Percentiles rank a stretch among this genome's conserved stretches.
Conservation (phyloP, 1,140 invertebrate genomes). For the Sitophilus oryzae region DNA sequence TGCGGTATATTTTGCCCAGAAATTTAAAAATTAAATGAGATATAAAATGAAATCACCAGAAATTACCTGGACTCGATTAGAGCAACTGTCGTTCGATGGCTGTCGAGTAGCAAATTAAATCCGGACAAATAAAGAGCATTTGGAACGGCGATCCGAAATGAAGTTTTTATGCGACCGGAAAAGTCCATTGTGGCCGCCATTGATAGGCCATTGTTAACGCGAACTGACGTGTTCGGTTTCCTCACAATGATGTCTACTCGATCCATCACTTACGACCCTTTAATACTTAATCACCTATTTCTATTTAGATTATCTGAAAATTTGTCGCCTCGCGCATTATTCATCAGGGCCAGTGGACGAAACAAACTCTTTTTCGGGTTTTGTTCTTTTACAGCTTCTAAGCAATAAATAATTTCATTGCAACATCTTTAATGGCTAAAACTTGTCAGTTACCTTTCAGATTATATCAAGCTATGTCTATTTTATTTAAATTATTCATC, state of each 20-base stretch:
- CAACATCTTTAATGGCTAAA: too few species aligned
- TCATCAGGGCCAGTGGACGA: too few species aligned
- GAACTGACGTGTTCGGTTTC: constrained; percentile 32
- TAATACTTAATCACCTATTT: constrained; percentile 33
- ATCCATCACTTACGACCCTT: constrained; percentile 31
- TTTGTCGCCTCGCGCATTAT: constrained; percentile 5
- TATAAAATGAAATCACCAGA: too few species aligned
- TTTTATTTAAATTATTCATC: too few species aligned
- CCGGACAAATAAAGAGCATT: constrained; percentile 13
- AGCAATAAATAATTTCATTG: too few species aligned
- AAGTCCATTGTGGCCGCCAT: constrained; percentile 30
- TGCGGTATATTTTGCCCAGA: too few species aligned
- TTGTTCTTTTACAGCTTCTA: too few species aligned
- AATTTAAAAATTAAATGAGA: too few species aligned
- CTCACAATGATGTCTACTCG: constrained; percentile 33
- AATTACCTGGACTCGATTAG: background rate
- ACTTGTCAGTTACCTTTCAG: too few species aligned
- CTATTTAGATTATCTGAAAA: constrained; percentile 20
- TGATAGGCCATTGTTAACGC: constrained; percentile 25
- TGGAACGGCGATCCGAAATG: constrained; percentile 18
- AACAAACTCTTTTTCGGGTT: too few species aligned
- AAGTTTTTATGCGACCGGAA: constrained; percentile 28
- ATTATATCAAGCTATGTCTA: too few species aligned
- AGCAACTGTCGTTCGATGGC: background rate
- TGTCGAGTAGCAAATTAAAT: constrained; percentile 5